These are phyloP conservation scores for Colaptes auratus DNA, from an alignment of 2,113 vertebrate genomes.

Conservation along the genomic window DNA sequence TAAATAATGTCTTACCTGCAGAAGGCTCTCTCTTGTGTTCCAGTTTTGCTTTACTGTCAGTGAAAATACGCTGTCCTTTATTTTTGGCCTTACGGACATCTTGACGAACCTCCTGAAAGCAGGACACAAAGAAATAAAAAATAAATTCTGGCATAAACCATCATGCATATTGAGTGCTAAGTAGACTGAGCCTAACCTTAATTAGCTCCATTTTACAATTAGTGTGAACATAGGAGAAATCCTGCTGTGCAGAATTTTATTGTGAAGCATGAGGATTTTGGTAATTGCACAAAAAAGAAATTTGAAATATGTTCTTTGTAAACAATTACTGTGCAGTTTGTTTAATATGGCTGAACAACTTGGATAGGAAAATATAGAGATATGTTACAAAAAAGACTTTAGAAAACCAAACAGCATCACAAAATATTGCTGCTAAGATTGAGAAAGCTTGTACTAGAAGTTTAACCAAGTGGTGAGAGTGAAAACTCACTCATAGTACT, in stretches of 20 bases:
- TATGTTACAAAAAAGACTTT: background rate
- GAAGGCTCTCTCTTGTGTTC: slow-evolving; percentile 71
- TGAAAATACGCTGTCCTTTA: slow-evolving; percentile 76
- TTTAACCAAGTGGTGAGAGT: background rate
- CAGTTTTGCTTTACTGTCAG: slow-evolving; percentile 68
- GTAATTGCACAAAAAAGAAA: background rate
- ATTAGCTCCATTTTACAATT: background rate
- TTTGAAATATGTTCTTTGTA: background rate
- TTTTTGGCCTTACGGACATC: slow-evolving; percentile 80
- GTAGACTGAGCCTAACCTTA: background rate
- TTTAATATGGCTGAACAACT: background rate
- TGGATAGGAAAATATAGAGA: background rate
- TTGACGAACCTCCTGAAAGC: slow-evolving; percentile 84
- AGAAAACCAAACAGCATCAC: background rate
- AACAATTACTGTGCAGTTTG: background rate
- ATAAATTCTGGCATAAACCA: background rate
- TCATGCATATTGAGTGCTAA: background rate
- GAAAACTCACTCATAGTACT: too few species aligned
- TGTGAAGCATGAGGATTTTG: background rate
- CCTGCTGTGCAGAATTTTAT: background rate
- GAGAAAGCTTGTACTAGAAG: background rate
- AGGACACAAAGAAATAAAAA: slow-evolving; percentile 67
- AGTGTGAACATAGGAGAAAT: background rate
- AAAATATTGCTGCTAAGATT: background rate
- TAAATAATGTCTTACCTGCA: slow-evolving; percentile 55